A percentile compares a stretch with the other conserved stretches of the same genome.
These are phyloP conservation scores for Nestor notabilis DNA, from an alignment of 2,113 vertebrate genomes.

Conservation along the genomic window DNA sequence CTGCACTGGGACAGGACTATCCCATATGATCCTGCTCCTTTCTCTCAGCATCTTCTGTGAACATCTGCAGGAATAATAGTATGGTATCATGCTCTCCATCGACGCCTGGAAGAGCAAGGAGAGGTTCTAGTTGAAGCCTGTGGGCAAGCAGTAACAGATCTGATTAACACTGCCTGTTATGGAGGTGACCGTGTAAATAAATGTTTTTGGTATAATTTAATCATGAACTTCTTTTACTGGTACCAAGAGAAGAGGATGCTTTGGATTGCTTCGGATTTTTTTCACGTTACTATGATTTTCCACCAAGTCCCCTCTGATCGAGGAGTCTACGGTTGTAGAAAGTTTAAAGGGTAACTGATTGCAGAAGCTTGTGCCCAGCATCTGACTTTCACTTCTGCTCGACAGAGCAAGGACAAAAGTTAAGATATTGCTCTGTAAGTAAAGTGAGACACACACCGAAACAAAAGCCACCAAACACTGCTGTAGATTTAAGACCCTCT, in stretches of 20 bases:
- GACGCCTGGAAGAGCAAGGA: neutral
- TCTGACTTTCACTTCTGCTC: conserved; percentile 17
- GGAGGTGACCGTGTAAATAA: neutral
- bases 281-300: neutral
- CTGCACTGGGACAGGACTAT: neutral
- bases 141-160: neutral
- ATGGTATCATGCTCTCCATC: neutral
- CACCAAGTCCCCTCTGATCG: neutral
- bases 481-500: neutral
- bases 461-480: neutral
- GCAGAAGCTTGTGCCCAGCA: neutral
- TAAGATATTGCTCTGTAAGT: neutral
- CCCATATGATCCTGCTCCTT: neutral
- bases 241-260: neutral
- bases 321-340: neutral
- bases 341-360: neutral
- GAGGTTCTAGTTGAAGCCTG: neutral
- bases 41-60: neutral
- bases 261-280: rapidly evolving
- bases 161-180: neutral
- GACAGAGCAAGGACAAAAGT: neutral
- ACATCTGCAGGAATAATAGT: neutral
- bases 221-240: neutral
- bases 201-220: neutral
- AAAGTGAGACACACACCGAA: neutral